These are phyloP conservation scores for Laupala kohalensis DNA, from an alignment of 1,140 invertebrate genomes.

Conservation along the genomic window DNA sequence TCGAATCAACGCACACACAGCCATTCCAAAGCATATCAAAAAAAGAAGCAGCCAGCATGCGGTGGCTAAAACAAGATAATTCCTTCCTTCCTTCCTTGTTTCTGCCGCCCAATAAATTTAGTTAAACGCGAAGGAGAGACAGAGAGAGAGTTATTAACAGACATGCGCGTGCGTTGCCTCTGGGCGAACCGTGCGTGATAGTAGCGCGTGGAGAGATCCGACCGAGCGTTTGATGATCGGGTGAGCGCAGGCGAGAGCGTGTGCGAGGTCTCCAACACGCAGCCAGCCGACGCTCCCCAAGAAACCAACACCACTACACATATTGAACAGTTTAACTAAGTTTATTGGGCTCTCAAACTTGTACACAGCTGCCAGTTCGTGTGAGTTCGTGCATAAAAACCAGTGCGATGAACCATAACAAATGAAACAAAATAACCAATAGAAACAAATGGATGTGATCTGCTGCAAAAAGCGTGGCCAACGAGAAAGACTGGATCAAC, in stretches of 20 bases:
- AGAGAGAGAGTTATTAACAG: too few relatives aligned
- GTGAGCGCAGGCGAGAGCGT: not conserved
- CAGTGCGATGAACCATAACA: not conserved
- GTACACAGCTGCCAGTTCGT: not conserved
- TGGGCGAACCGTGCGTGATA: constrained; percentile 30
- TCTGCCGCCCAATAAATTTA: constrained; percentile 29
- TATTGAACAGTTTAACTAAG: constrained; percentile 34
- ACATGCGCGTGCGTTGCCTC: not conserved
- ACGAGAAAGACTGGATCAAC: too few relatives aligned
- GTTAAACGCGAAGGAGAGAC: constrained; percentile 17
- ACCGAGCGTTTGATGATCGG: not conserved
- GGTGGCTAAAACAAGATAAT: not conserved
- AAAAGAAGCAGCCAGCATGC: not conserved
- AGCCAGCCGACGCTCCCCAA: too few relatives aligned
- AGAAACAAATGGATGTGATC: too few relatives aligned
- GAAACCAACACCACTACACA: constrained; percentile 2
- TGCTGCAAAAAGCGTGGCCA: too few relatives aligned
- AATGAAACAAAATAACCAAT: too few relatives aligned
- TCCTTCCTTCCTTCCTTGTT: not conserved
- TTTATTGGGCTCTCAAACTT: constrained; percentile 40
- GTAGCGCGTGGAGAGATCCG: too few relatives aligned
- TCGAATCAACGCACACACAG: constrained; percentile 14
- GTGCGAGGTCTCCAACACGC: too few relatives aligned
- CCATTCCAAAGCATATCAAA: constrained; percentile 1
- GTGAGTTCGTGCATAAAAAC: not conserved